These are phyloP conservation scores for Pomatorhinus ruficollis DNA, from an alignment of 2,113 vertebrate genomes.

Conservation along the genomic window DNA sequence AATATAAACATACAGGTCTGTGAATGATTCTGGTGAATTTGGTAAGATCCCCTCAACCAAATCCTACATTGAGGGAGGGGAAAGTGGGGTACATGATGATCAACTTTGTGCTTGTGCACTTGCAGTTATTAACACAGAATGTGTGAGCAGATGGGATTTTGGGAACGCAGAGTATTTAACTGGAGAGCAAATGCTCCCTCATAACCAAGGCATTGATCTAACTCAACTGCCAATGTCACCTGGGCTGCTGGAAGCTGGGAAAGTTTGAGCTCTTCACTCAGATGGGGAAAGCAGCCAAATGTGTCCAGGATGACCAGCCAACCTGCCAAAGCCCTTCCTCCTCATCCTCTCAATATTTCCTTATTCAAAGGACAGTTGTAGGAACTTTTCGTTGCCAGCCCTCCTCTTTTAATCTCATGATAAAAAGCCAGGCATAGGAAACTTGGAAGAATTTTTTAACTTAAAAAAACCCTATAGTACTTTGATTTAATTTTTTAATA, in stretches of 20 bases:
- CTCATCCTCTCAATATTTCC: background rate
- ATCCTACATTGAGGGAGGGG: accelerated
- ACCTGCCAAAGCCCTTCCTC: background rate
- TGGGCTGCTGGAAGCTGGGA: background rate
- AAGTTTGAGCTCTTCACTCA: background rate
- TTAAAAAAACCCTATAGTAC: background rate
- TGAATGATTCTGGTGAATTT: background rate
- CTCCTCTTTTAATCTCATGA: background rate
- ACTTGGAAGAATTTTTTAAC: background rate
- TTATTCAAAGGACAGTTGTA: background rate
- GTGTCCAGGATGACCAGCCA: background rate
- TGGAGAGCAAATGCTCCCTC: background rate
- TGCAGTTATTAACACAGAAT: background rate
- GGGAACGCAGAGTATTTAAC: background rate
- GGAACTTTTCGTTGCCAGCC: background rate
- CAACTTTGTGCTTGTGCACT: background rate
- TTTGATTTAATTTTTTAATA: background rate
- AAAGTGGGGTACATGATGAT: background rate
- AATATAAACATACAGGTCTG: background rate
- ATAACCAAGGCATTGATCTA: background rate
- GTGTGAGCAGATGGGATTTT: background rate
- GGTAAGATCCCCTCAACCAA: background rate
- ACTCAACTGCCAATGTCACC: background rate
- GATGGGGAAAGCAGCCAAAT: background rate
- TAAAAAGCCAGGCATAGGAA: background rate